phyloP scores from a whole-genome alignment of 2,888 invertebrate species.

The Drosophila falleni region DNA sequence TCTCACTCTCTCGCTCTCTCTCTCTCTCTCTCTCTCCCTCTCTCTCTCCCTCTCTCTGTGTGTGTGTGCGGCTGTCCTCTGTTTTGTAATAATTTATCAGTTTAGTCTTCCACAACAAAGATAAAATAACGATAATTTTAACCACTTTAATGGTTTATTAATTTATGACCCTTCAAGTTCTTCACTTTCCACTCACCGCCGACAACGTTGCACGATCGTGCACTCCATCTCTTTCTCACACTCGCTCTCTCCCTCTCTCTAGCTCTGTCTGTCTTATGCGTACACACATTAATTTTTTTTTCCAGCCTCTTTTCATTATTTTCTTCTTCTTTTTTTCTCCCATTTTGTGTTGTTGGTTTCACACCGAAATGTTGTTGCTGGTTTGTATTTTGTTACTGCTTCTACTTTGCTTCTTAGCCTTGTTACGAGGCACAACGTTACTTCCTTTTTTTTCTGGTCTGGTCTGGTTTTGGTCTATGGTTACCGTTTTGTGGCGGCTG shows the following conservation, averaged over 20 bases:
- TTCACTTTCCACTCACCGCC: conserved; percentile 76
- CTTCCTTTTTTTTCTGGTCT: conserved; percentile 42
- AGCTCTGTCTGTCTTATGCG: conserved; percentile 7
- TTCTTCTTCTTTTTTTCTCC: conserved; percentile 22
- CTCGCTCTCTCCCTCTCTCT: conserved; percentile 19
- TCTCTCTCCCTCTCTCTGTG: conserved; percentile 6
- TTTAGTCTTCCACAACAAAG: conserved; percentile 84
- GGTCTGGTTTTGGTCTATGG: conserved; percentile 64
- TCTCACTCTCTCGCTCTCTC: not conserved
- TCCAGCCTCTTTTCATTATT: conserved; percentile 19
- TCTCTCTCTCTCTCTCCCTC: not conserved
- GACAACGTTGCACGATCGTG: conserved; percentile 30
- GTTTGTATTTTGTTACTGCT: conserved; percentile 6
- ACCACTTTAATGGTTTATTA: conserved; percentile 86
- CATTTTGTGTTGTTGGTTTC: conserved; percentile 68
- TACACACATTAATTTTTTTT: conserved; percentile 28
- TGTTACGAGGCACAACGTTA: conserved; percentile 64
- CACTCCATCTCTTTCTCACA: conserved; percentile 5
- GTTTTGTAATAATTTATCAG: conserved; percentile 86
- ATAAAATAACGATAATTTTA: conserved; percentile 85
- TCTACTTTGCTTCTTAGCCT: conserved; percentile 32
- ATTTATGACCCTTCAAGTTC: conserved; percentile 85
- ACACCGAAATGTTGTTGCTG: conserved; percentile 74
- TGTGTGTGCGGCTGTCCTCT: conserved; percentile 69
- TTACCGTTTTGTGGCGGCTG: conserved; percentile 51